These are phyloP conservation scores for Diacarnus erythraeanus DNA, from an alignment of 37 sponge, comb jelly and placozoan genomes.

Conservation along the genomic window DNA sequence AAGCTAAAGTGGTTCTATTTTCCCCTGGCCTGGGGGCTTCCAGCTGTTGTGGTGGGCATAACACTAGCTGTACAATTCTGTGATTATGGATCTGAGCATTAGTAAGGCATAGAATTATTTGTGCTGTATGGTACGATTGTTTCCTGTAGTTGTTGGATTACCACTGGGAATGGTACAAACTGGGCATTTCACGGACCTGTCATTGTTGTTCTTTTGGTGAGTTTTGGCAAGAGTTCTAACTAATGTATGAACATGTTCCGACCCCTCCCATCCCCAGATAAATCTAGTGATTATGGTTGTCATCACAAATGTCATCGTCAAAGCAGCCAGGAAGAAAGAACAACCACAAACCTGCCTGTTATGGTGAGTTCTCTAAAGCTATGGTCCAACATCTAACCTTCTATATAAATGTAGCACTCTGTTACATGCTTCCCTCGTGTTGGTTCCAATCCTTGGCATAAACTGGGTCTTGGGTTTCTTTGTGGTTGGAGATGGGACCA, in stretches of 20 bases:
- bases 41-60: conserved; percentile 58
- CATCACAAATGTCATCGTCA: conserved; percentile 28
- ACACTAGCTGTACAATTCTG: conserved; percentile 70
- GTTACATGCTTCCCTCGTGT: conserved; percentile 52
- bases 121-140: background rate
- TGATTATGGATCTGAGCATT: conserved; percentile 69
- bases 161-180: conserved; percentile 21
- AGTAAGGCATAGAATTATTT: conserved; percentile 29
- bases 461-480: conserved; percentile 76
- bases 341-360: conserved; percentile 18
- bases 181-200: conserved; percentile 75
- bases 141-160: conserved; percentile 68
- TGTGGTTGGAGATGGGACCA: conserved; percentile 34
- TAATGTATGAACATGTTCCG: background rate
- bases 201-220: conserved; percentile 54
- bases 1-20: conserved; percentile 50
- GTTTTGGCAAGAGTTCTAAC: conserved; percentile 12
- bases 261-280: conserved; percentile 13
- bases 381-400: background rate
- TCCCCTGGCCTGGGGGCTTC: conserved; percentile 57
- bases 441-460: conserved; percentile 69
- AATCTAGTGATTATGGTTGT: conserved; percentile 44
- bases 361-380: conserved; percentile 12
- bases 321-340: conserved; percentile 36
- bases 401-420: conserved; percentile 27